phyloP scores from a whole-genome alignment of 2,113 vertebrate species.

The Oncorhynchus mykiss region DNA sequence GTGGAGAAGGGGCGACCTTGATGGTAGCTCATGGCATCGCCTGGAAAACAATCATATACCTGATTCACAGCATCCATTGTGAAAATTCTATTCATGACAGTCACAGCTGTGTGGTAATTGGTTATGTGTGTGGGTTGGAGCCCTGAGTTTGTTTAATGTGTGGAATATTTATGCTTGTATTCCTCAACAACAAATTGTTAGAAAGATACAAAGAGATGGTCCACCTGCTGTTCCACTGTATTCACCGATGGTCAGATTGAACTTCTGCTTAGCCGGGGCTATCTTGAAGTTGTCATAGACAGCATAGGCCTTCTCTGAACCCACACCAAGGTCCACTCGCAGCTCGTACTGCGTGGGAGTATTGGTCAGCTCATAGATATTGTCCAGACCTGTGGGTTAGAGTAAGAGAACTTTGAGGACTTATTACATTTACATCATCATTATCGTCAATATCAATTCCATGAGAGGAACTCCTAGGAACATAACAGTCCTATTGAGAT shows the following conservation, averaged over 20 bases:
- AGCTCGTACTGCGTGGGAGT: constrained; percentile 75
- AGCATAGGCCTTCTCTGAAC: constrained; percentile 77
- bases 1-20: constrained; percentile 84
- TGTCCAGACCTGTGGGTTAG: constrained; percentile 79
- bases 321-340: constrained; percentile 76
- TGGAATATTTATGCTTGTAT: neutral
- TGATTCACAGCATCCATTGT: neutral
- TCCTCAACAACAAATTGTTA: neutral
- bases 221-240: constrained; percentile 85
- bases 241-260: constrained; percentile 77
- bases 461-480: neutral
- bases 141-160: neutral
- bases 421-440: neutral
- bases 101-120: too few species aligned
- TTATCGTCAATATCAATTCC: neutral
- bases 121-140: neutral
- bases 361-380: constrained; percentile 82
- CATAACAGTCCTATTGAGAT: neutral
- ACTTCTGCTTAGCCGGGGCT: constrained; percentile 78
- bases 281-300: constrained; percentile 81
- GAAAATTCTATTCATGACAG: neutral
- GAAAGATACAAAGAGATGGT: constrained; percentile 16
- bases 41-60: constrained; percentile 55
- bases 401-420: neutral
- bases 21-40: constrained; percentile 86